Evolutionary conservation across 2,113 vertebrate genomes (phyloP), one percentile per base, ranked within the genome.

Genomic region (Etheostoma spectabile): DNA sequence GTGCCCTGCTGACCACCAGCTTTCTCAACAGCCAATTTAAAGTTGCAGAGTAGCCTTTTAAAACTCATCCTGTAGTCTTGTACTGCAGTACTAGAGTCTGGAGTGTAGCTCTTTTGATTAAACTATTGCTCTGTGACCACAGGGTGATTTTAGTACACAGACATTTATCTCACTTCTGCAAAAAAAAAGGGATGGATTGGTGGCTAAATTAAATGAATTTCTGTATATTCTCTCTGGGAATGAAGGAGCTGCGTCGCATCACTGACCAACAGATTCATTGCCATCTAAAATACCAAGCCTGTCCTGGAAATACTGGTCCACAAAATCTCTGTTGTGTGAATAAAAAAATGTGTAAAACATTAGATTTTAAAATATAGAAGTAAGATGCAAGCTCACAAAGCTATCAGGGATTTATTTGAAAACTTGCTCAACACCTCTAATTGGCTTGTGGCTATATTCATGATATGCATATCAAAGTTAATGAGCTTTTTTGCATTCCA

Each of bases 1-100:
- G 27, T 80, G 67, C n/a, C 82, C 87, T 49, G 48, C 3, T 83
- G 80, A 81, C 87, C 80, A 70, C 56, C 51, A 69, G 57, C n/a
- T 77, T 82, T 77, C 71, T 21, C 66, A 18, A 63, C 60, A 77
- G 74, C 68, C 83, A 86, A 86, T 89, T 86, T 85, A 83, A 88
- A 91, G 71, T 84, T 63, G 18, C 45, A 77, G 64, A 42, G 45
- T 13, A 78, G 64, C 60, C 55, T 80, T 75, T 73, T 62, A 60
- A 55, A 77, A 64, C 24, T 77, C 53, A 6, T 65, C 46, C 46
- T 42, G 60, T 75, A 85, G 62, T 75, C 61, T 19, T 52, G 52
- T 33, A 51, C 52, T 60, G 57, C 62, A 45, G 33, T 24, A 24
- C 61, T 59, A 61, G 22, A 48, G 52, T 56, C 21, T 74, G 60